These are phyloP conservation scores for Elephantulus edwardii DNA, from an alignment of 2,113 vertebrate species.

Conservation along the genomic window DNA sequence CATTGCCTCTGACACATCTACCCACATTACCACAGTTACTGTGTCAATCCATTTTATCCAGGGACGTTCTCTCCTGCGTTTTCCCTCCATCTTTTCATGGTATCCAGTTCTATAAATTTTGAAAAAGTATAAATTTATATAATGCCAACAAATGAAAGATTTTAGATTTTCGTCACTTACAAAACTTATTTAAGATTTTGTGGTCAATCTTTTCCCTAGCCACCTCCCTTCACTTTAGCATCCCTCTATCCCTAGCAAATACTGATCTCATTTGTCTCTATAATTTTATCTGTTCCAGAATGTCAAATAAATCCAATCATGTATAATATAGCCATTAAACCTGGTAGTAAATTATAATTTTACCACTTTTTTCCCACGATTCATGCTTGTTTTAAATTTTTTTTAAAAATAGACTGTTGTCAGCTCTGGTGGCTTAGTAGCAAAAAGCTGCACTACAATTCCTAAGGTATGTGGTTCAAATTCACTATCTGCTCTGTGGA, in stretches of 20 bases:
- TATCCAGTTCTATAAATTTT: not conserved
- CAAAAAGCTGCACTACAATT: no score
- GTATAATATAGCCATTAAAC: not conserved
- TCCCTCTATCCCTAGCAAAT: not conserved
- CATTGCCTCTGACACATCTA: no score
- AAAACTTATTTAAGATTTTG: not conserved
- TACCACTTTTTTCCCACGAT: not conserved
- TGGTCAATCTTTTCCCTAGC: not conserved
- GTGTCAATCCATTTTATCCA: no score
- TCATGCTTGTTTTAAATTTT: not conserved
- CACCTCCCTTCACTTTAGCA: not conserved
- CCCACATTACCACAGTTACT: no score
- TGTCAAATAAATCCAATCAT: not conserved
- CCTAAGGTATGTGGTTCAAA: no score
- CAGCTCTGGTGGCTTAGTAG: no score
- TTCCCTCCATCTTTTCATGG: not conserved
- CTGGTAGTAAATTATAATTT: not conserved
- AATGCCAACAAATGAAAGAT: not conserved
- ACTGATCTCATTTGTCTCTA: not conserved
- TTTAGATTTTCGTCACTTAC: not conserved
- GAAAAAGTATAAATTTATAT: not conserved
- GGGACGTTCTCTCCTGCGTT: no score
- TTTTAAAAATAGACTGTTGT: not conserved
- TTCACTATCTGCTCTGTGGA: no score
- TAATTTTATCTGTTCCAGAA: not conserved